Base-by-base conservation (phyloP, 64 coral and sea anemone genomes). In the Stichodactyla mertensii region DNA sequence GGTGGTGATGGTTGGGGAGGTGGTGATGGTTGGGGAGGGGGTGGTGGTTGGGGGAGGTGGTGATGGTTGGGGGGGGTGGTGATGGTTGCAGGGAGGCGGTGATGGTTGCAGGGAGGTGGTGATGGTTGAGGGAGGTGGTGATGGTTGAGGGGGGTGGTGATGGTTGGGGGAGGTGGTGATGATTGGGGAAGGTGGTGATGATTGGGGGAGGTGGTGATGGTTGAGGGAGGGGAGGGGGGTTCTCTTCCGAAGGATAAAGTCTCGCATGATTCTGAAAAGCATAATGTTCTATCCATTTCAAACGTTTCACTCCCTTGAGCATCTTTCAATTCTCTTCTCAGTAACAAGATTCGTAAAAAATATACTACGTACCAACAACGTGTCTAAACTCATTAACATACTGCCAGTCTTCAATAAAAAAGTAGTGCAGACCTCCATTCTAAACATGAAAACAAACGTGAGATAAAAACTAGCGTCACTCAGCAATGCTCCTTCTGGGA, bases 311-410 rank as follows among this genome's bases (percentile, higher is more conserved):
- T 45, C 36, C 36, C 36, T 45, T 45, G 1, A 45, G 36, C 36
- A 45, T 45, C 36, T 45, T 45, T 45, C 36, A 45, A 45, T 45
- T 45, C 36, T 45, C 36, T 45, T 45, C 36, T 45, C 36, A 2
- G 36, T 45, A 45, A 45, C 36, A 45, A 45, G 36, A 45, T 45
- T 45, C 36, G 36, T n/a, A 66, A 9, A 22, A n/a, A 66, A n/a
- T 6, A n/a, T 66, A 58, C 10, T 22, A 92, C 97, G 77, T 66
- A 99, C 97, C 97, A 18, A 99, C 97, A 86, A 99, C 97, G 59
- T 99, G 97, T 87, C 97, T 86, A 78, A 99, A 99, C 79, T 99
- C 97, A 74, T 99, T 99, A 10, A 99, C 97, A 91, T 95, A 99
- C 86, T 99, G 93, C 97, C 97, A 99, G 78, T 99, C 97, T 88